Percentiles rank a stretch among this genome's conserved stretches.
Evolutionary conservation across 2,797 vertebrate species (phyloP).

Genomic region (Propithecus perrieri): DNA sequence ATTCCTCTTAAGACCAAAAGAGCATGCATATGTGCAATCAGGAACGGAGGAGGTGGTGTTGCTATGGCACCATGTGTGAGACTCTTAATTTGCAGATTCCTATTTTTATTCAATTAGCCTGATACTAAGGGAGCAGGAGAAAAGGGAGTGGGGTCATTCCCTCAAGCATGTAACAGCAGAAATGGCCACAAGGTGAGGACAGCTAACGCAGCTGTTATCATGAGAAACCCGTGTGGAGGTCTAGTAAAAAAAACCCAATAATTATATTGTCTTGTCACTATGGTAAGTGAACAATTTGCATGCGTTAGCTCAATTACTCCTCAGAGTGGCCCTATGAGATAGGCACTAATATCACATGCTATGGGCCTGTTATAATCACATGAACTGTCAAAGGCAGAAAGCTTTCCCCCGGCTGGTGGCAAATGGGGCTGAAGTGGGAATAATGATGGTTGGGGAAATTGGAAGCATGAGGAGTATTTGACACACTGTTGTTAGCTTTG

Average conservation of each 20-base stretch:
- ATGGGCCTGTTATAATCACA: not conserved
- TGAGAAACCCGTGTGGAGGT: not conserved
- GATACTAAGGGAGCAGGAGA: not conserved
- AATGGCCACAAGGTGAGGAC: not conserved
- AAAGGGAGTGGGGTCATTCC: not conserved
- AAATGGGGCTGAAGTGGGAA: not conserved
- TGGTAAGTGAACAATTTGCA: not conserved
- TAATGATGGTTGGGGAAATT: not conserved
- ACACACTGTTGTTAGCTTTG: not conserved
- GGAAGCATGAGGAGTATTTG: not conserved
- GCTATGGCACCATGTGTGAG: not conserved
- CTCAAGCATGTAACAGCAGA: not conserved
- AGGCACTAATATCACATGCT: not conserved
- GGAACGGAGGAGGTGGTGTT: not conserved
- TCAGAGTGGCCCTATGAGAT: not conserved
- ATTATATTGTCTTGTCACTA: not conserved
- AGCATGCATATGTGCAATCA: not conserved
- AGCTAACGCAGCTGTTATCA: no score
- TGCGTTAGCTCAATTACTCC: not conserved
- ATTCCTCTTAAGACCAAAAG: not conserved
- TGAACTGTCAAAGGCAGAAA: not conserved
- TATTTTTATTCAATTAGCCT: not conserved
- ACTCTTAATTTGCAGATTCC: not conserved
- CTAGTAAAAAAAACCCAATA: not conserved
- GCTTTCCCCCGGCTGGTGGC: not conserved